Base-by-base conservation (phyloP, 2,888 invertebrate species). In the Agrochola macilenta region DNA sequence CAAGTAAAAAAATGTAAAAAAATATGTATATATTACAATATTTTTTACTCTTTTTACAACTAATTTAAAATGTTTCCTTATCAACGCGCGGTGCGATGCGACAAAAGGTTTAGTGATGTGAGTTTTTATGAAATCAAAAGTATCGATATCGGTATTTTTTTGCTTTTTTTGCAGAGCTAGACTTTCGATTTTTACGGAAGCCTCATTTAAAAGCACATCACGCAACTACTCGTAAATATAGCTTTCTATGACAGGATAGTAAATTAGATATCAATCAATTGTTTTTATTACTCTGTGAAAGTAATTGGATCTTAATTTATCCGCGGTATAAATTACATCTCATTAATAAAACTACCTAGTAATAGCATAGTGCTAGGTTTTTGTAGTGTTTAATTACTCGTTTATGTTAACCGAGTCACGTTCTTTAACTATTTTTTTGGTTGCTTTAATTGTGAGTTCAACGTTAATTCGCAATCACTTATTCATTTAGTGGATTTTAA, bases 31-130 rank as follows among this genome's bases (percentile, higher is more conserved):
- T 88, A 86, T 93, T 93, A 94, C 93, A 93, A 94, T 93, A 93
- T 95, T 96, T 96, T 95, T 95, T 94, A 95, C 93, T 83, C 88
- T 87, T 93, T 92, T 91, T 92, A 91, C 95, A 94, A 96, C 96
- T 96, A 96, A 96, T 96, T 96, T 96, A 96, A 95, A 96, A 96
- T 96, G 96, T 96, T 96, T 95, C 94, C 96, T 96, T 96, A 96
- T 96, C 96, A 96, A 95, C 96, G 95, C 94, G 94, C 95, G 95
- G 95, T 89, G 92, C 93, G 95, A 92, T 93, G 93, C 94, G 93
- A 96, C 96, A 95, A 95, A 96, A 94, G 95, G 86, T 78, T 78
- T 93, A 94, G 94, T 79, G 95, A 87, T 92, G 95, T 68, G 82
- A 57, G 69, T 26, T 65, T 69, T 79, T 39, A 17, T 66, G 69